Evolutionary conservation across 2,113 vertebrate genomes (phyloP).

Genomic region (Pogonocichla stellata): DNA sequence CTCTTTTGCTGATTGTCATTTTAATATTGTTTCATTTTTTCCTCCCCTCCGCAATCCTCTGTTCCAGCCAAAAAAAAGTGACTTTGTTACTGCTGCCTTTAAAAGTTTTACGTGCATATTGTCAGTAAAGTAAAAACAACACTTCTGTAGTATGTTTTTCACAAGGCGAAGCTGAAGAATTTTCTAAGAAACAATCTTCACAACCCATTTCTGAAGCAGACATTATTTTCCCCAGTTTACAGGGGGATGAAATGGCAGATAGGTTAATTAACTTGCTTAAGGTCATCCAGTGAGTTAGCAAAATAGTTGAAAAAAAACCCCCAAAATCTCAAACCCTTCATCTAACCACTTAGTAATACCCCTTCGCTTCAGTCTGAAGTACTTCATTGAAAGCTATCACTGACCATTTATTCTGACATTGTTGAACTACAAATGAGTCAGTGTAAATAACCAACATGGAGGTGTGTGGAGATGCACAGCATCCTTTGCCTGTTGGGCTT

Average conservation of each 20-base stretch:
- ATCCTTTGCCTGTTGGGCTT: not conserved
- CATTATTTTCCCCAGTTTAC: conserved; percentile 1
- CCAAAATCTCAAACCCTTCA: not conserved
- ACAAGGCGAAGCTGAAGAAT: not conserved
- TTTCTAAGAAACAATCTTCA: not conserved
- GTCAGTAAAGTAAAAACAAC: not conserved
- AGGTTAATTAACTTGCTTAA: conserved; percentile 49
- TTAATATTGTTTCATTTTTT: not conserved
- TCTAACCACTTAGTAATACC: not conserved
- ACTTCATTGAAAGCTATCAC: not conserved
- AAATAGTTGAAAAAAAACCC: not conserved
- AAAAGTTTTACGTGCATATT: not conserved
- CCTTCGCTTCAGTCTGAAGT: not conserved
- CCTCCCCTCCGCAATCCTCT: not conserved
- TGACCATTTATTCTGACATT: not conserved
- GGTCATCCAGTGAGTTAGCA: not conserved
- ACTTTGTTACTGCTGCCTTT: not conserved
- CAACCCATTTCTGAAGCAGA: not conserved
- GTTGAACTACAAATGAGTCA: not conserved
- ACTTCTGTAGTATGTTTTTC: not conserved
- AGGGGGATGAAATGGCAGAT: conserved; percentile 3
- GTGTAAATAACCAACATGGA: not conserved
- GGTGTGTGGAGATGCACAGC: not conserved
- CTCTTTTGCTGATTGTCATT: not conserved
- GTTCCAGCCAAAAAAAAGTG: not conserved